phyloP scores from a whole-genome alignment of 1,140 invertebrate species.

The Aplysia californica region DNA sequence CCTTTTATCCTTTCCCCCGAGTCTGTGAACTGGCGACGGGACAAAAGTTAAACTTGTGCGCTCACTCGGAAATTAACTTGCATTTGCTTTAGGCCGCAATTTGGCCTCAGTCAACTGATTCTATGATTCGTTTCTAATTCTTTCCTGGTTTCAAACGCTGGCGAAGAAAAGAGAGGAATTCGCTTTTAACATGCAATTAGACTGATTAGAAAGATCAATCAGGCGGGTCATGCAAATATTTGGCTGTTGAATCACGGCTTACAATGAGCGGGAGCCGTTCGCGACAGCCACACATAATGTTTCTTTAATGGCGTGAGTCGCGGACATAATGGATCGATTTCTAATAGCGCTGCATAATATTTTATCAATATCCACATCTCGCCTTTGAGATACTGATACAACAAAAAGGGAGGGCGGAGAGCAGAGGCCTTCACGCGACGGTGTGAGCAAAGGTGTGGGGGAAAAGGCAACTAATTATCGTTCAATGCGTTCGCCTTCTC shows the following conservation, averaged over 20 bases:
- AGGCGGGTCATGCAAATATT: conserved; percentile 24
- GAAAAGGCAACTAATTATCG: too few relatives aligned
- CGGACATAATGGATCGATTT: conserved; percentile 1
- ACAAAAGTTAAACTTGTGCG: conserved; percentile 16
- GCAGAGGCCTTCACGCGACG: too few relatives aligned
- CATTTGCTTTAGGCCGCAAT: conserved; percentile 10
- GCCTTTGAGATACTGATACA: too few relatives aligned
- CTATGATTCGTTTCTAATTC: conserved; percentile 2
- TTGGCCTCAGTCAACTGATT: not conserved
- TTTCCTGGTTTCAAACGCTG: conserved; percentile 9
- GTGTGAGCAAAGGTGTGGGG: too few relatives aligned
- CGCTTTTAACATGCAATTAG: conserved; percentile 21
- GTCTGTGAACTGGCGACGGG: not conserved
- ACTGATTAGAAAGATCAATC: conserved; percentile 27
- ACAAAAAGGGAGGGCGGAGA: too few relatives aligned
- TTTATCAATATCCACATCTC: conserved; percentile 21
- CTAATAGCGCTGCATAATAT: conserved; percentile 1
- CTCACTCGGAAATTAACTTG: conserved; percentile 12
- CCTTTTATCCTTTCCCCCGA: not conserved
- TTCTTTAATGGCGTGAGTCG: not conserved
- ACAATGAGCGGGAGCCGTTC: not conserved
- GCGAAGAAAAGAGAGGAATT: not conserved
- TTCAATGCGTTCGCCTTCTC: too few relatives aligned
- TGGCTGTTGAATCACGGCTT: conserved; percentile 19
- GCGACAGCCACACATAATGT: not conserved